Evolutionary conservation across 2,113 vertebrate genomes (phyloP).

Genomic region (Oxygymnocypris stewartii): DNA sequence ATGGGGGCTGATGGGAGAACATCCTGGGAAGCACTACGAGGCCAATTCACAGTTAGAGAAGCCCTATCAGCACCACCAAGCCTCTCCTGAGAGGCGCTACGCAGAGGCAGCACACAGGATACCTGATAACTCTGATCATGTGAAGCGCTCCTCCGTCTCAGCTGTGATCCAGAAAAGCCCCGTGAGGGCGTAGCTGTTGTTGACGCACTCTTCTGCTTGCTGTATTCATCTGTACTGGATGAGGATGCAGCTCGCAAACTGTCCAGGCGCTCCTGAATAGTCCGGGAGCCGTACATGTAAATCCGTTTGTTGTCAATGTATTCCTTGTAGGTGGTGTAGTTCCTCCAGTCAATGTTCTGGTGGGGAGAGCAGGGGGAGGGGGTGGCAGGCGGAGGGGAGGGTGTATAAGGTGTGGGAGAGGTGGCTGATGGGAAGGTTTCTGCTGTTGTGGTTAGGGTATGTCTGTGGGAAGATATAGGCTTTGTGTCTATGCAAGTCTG

Average conservation of each 20-base stretch:
- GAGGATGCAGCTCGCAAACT: constrained; percentile 87
- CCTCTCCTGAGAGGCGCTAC: constrained; percentile 89
- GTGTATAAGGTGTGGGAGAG: constrained; percentile 77
- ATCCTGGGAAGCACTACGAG: constrained; percentile 90
- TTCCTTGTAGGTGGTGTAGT: constrained; percentile 98
- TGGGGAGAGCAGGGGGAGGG: constrained; percentile 81
- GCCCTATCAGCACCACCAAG: constrained; percentile 75
- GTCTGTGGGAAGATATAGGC: constrained; percentile 44
- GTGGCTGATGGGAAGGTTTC: constrained; percentile 75
- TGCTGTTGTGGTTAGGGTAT: constrained; percentile 63
- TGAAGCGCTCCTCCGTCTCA: constrained; percentile 85
- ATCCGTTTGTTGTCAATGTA: constrained; percentile 92
- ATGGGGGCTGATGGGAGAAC: constrained; percentile 75
- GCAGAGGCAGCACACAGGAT: constrained; percentile 68
- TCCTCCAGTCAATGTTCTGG: constrained; percentile 98
- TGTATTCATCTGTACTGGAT: constrained; percentile 78
- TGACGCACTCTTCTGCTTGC: constrained; percentile 72
- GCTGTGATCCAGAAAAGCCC: constrained; percentile 64
- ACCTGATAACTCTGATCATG: constrained; percentile 80
- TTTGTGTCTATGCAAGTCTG: constrained; percentile 57
- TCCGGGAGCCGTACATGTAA: constrained; percentile 91
- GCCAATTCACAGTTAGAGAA: constrained; percentile 79
- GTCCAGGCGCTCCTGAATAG: constrained; percentile 94
- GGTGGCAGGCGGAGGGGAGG: constrained; percentile 76
- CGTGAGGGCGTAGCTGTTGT: constrained; percentile 46